Conservation (phyloP, 2,888 invertebrate species). For the Thera britannica region DNA sequence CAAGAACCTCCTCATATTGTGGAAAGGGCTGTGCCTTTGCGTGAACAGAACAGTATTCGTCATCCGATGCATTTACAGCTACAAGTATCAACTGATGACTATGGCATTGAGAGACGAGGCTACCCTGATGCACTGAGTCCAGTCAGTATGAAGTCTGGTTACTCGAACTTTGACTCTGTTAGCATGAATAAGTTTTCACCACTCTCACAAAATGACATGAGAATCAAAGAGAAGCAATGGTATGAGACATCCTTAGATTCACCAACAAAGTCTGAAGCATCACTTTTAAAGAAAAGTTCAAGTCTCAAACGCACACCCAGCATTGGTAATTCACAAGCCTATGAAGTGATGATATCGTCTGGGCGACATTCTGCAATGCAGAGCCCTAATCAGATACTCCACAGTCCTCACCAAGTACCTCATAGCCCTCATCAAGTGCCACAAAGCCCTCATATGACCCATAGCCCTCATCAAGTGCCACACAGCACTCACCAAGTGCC, state of each 20-base stretch:
- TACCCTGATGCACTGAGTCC: slow-evolving; percentile 74
- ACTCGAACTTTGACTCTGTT: slow-evolving; percentile 74
- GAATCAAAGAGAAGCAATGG: slow-evolving; percentile 87
- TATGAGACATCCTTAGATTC: slow-evolving; percentile 88
- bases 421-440: slow-evolving; percentile 42
- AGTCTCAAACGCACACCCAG: slow-evolving; percentile 84
- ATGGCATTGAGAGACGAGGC: slow-evolving; percentile 60
- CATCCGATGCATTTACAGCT: slow-evolving; percentile 73
- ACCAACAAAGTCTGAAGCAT: slow-evolving; percentile 70
- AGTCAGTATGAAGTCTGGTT: slow-evolving; percentile 74
- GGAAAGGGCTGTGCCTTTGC: slow-evolving; percentile 67
- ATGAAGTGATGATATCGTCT: slow-evolving; percentile 74
- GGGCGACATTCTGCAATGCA: slow-evolving; percentile 78
- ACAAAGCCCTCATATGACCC: slow-evolving; percentile 63
- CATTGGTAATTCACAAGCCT: slow-evolving; percentile 80
- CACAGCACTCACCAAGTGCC: slow-evolving; percentile 59
- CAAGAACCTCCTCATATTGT: slow-evolving; percentile 68
- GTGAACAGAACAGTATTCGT: slow-evolving; percentile 70
- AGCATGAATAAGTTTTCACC: slow-evolving; percentile 77
- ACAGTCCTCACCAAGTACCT: slow-evolving; percentile 57
- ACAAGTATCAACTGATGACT: slow-evolving; percentile 78
- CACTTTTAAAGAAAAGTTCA: slow-evolving; percentile 72
- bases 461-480: slow-evolving; percentile 56
- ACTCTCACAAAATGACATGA: slow-evolving; percentile 70
- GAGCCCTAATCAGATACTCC: slow-evolving; percentile 68